These are phyloP conservation scores for Liparis tanakae DNA, from an alignment of 2,797 vertebrate species.

Conservation along the genomic window DNA sequence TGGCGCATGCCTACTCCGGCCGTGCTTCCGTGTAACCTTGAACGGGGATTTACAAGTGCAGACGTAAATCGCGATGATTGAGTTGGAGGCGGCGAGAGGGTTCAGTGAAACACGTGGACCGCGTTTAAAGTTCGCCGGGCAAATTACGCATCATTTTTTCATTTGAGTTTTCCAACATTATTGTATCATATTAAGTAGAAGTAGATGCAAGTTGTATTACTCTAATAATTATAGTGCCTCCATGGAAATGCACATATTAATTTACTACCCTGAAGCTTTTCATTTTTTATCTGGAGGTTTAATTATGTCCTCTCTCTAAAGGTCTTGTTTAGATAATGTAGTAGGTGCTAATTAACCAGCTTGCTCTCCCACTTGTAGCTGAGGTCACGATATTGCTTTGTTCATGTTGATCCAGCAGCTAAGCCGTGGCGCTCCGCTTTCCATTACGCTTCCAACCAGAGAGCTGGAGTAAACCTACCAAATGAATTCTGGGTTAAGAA, in stretches of 20 bases:
- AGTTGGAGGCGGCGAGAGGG: slow-evolving; percentile 57
- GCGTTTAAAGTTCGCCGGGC: slow-evolving; percentile 34
- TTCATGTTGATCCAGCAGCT: slow-evolving; percentile 66
- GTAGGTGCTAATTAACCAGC: slow-evolving; percentile 66
- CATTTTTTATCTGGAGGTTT: slow-evolving; percentile 55
- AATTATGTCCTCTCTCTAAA: slow-evolving; percentile 62
- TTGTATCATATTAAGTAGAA: not conserved
- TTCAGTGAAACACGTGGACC: slow-evolving; percentile 40
- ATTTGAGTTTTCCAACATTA: not conserved
- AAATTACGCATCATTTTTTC: slow-evolving; percentile 46
- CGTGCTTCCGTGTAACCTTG: slow-evolving; percentile 60
- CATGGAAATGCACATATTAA: slow-evolving; percentile 37
- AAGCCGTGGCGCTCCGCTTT: slow-evolving; percentile 66
- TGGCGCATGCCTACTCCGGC: slow-evolving; percentile 59
- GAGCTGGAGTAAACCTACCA: slow-evolving; percentile 73
- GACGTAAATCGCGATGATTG: slow-evolving; percentile 53
- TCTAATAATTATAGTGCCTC: slow-evolving; percentile 13
- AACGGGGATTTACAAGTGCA: slow-evolving; percentile 60
- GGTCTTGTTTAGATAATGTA: slow-evolving; percentile 68
- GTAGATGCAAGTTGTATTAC: not conserved
- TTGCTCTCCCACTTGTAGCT: slow-evolving; percentile 55
- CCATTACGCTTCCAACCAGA: slow-evolving; percentile 64
- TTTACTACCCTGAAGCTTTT: slow-evolving; percentile 36
- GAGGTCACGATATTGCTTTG: slow-evolving; percentile 71
- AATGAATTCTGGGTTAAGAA: slow-evolving; percentile 76